Evolutionary conservation across 2,797 vertebrate genomes (phyloP).

Genomic region (Betta splendens): DNA sequence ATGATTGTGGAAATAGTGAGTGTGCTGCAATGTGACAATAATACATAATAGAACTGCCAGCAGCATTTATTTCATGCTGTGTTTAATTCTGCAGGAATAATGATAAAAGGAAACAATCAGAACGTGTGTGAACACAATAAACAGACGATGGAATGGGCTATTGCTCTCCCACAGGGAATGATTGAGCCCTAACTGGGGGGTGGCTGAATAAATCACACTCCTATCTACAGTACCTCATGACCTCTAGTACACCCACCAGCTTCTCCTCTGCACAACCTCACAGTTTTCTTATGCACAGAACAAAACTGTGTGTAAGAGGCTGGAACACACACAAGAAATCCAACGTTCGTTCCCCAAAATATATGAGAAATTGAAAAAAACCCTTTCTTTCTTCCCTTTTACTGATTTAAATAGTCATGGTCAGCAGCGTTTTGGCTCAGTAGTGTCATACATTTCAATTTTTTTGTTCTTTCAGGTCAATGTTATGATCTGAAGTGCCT

Average conservation of each 20-base stretch:
- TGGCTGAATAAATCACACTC: constrained; percentile 72
- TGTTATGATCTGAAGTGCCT: too few relatives aligned
- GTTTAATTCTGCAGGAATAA: constrained; percentile 84
- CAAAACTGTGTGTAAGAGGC: not conserved
- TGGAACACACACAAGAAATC: not conserved
- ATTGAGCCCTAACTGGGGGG: constrained; percentile 74
- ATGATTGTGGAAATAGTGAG: constrained; percentile 70
- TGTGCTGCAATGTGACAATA: constrained; percentile 74
- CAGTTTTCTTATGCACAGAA: constrained; percentile 5
- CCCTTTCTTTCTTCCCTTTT: too few relatives aligned
- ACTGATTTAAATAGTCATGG: too few relatives aligned
- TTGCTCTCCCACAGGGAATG: constrained; percentile 76
- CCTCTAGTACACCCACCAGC: constrained; percentile 54
- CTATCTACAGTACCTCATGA: constrained; percentile 67
- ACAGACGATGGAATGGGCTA: constrained; percentile 69
- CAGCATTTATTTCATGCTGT: constrained; percentile 82
- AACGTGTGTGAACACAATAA: constrained; percentile 78
- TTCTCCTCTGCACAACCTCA: constrained; percentile 37
- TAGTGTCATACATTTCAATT: too few relatives aligned
- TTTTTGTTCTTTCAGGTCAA: too few relatives aligned
- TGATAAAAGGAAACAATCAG: constrained; percentile 83
- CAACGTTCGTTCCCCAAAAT: too few relatives aligned
- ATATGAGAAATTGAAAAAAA: too few relatives aligned
- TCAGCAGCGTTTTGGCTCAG: too few relatives aligned
- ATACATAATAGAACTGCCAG: constrained; percentile 76